Evolutionary conservation across 2,113 vertebrate genomes (phyloP), one percentile per base, ranked within the genome.

Genomic region (Okapia johnstoni): DNA sequence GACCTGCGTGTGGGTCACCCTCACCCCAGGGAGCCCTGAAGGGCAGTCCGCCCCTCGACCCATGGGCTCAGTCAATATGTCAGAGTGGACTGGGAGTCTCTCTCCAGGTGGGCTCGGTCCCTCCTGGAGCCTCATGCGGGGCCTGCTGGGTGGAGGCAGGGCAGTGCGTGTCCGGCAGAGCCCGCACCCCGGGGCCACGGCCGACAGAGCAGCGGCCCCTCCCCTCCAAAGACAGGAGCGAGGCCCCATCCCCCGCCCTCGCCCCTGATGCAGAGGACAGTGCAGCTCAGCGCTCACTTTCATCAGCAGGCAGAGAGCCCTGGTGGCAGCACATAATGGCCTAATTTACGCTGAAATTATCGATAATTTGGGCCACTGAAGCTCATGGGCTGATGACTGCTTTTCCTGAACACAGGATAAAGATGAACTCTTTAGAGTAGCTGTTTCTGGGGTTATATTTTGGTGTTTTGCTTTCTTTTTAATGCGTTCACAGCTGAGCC

Each of bases 321-420:
- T 0, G 1, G 55, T 0, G 6, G 85, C 40, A 19, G 81, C 98
- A 97, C 98, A 96, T 70, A 97, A 97, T 63, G 91, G 92, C 81
- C 93, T 96, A 40, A 98, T 98, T 98, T 89, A 86, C 48, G 70
- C 92, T 90, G 93, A 92, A 97, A 96, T 98, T 88, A 98, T 86
- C 89, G 40, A 97, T 97, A 97, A 98, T 86, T 98, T 98, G 97
- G 97, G 97, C 88, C 98, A 97, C 98, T 98, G 98, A 93, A 97
- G 96, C 77, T 92, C 93, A 93, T 73, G 76, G 52, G 28, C 92
- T 61, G 98, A 98, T 98, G 99, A 97, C 83, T 48, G 66, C 33
- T 30, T 55, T 1, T 92, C 93, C 70, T 66, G 89, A 86, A 57
- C 84, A 10, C 25, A 46, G 63, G 73, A 52, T 28, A 60, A 52